These are phyloP conservation scores for Caiman crocodilus DNA, from an alignment of 2,797 vertebrate species.

Conservation along the genomic window DNA sequence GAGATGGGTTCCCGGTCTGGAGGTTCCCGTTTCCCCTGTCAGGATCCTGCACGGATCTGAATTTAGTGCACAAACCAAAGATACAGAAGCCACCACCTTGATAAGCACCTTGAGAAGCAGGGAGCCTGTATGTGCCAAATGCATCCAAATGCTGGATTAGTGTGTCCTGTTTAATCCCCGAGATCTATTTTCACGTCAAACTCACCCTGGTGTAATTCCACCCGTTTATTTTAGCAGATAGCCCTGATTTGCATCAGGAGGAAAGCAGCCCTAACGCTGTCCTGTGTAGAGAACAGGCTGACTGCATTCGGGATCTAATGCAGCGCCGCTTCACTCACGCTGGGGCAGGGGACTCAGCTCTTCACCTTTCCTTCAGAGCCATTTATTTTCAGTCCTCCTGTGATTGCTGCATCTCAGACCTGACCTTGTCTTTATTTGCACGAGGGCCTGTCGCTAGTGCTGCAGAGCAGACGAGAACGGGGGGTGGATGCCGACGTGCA, in stretches of 20 bases:
- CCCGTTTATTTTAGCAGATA: not conserved
- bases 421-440: accelerated
- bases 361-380: accelerated
- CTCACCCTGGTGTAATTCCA: not conserved
- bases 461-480: accelerated
- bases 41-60: not conserved
- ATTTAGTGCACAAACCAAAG: not conserved
- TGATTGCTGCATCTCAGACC: accelerated
- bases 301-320: not conserved
- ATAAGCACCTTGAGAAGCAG: accelerated
- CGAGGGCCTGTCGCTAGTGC: not conserved
- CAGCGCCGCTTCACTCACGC: not conserved
- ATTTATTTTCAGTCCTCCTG: not conserved
- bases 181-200: not conserved
- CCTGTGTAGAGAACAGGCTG: accelerated
- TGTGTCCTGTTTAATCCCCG: slow-evolving; percentile 37
- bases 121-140: not conserved
- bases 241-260: not conserved
- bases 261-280: not conserved
- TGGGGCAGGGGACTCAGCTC: accelerated
- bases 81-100: accelerated
- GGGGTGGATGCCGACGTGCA: not conserved
- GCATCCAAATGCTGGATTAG: not conserved
- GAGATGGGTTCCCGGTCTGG: not conserved
- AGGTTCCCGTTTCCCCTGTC: not conserved